phyloP scores from a whole-genome alignment of 2,888 invertebrate species.

The Eulithis testata region DNA sequence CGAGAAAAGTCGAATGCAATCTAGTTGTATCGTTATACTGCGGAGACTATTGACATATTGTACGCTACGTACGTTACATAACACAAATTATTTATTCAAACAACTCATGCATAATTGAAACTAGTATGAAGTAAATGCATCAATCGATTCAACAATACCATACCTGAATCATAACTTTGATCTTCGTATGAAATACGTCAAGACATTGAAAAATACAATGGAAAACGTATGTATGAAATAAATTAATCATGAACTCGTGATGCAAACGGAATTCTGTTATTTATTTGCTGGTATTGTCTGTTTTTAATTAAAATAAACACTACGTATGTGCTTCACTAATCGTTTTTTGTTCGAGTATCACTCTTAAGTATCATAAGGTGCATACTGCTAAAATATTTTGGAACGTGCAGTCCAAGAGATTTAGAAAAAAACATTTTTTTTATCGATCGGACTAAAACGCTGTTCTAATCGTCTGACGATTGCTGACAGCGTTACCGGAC shows the following conservation, averaged over 20 bases:
- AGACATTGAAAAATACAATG: conserved; percentile 18
- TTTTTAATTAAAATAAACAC: not conserved
- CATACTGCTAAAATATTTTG: too few species aligned
- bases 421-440: too few species aligned
- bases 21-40: not conserved
- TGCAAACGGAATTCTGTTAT: conserved; percentile 1
- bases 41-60: not conserved
- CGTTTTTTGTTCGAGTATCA: too few species aligned
- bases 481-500: too few species aligned
- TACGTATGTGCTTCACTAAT: too few species aligned
- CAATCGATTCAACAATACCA: conserved; percentile 16
- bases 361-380: too few species aligned
- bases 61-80: conserved; percentile 4
- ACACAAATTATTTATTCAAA: conserved; percentile 10
- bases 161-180: conserved; percentile 3
- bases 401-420: too few species aligned
- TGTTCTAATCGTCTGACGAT: too few species aligned
- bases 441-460: too few species aligned
- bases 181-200: conserved; percentile 7
- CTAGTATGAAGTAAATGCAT: conserved; percentile 27
- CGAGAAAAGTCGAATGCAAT: too few species aligned
- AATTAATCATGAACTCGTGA: conserved; percentile 18
- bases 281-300: not conserved
- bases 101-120: conserved; percentile 19
- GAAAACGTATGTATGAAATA: conserved; percentile 14